A percentile compares a stretch with the other conserved stretches of the same genome.
These are phyloP conservation scores for Heliconius hewitsoni DNA, from an alignment of 1,140 invertebrate genomes.

Conservation along the genomic window DNA sequence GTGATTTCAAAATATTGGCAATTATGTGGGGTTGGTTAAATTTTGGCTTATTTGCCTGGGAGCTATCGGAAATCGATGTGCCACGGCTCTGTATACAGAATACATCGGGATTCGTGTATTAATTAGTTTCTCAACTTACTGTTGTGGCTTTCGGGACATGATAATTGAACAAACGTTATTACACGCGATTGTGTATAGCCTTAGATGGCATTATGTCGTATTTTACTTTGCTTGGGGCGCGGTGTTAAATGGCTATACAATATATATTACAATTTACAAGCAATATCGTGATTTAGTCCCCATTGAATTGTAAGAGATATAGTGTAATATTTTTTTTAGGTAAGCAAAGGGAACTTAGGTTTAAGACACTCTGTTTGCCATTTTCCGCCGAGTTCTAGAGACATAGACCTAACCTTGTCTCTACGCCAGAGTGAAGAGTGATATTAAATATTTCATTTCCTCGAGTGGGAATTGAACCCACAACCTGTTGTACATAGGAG, in stretches of 20 bases:
- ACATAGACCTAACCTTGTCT: too few species aligned
- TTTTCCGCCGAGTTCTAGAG: too few species aligned
- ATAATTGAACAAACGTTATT: slow-evolving; percentile 18
- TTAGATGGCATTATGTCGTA: neutral
- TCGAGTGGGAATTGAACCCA: too few species aligned
- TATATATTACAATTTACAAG: too few species aligned
- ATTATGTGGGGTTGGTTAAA: slow-evolving; percentile 7
- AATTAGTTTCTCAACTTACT: slow-evolving; percentile 32
- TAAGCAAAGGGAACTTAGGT: too few species aligned
- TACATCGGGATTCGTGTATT: slow-evolving; percentile 31
- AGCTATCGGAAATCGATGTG: slow-evolving; percentile 27
- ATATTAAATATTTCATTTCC: too few species aligned
- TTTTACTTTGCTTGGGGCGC: neutral
- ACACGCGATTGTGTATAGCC: neutral
- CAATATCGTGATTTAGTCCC: too few species aligned
- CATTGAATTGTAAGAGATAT: too few species aligned
- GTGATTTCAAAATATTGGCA: neutral
- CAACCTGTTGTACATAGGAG: too few species aligned
- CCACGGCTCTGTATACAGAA: slow-evolving; percentile 1
- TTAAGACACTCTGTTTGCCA: too few species aligned
- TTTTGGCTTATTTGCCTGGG: slow-evolving; percentile 15
- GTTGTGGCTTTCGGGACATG: slow-evolving; percentile 24
- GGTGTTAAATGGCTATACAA: neutral
- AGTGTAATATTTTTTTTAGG: too few species aligned
- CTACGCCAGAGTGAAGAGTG: too few species aligned